phyloP scores from a whole-genome alignment of 2,797 vertebrate genomes.

The Amblyraja radiata region DNA sequence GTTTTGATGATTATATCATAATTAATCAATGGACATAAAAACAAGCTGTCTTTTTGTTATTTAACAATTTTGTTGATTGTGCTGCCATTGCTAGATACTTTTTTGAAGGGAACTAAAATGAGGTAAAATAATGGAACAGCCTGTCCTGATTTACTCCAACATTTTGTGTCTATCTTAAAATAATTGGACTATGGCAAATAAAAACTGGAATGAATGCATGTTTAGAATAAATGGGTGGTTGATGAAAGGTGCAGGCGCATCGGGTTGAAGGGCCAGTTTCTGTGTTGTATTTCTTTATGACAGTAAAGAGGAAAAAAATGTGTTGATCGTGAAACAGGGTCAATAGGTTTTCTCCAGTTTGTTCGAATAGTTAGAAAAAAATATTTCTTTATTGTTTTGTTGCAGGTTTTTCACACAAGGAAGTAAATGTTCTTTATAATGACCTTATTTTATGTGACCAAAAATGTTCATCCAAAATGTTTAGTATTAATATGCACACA shows the following conservation, averaged over 20 bases:
- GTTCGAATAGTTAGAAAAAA: not conserved
- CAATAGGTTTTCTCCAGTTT: not conserved
- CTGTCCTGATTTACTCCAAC: no score
- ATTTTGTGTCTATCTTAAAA: no score
- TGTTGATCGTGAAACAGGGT: not conserved
- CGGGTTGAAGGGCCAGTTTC: no score
- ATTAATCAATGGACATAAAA: not conserved
- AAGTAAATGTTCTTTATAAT: not conserved
- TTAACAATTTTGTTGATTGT: not conserved
- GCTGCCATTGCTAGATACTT: not conserved
- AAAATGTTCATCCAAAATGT: not conserved
- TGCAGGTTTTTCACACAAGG: not conserved
- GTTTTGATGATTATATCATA: not conserved
- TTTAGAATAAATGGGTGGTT: no score
- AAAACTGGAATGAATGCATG: no score
- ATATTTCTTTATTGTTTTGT: not conserved
- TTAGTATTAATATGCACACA: not conserved
- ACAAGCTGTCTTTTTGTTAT: not conserved
- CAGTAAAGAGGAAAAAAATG: not conserved
- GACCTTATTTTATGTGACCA: not conserved
- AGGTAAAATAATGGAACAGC: not conserved
- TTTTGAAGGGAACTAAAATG: not conserved
- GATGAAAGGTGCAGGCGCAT: no score
- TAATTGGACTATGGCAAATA: not conserved
- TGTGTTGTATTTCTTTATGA: no score